Conservation (phyloP, 2,888 invertebrate genomes). For the Drosophila melanocephala region DNA sequence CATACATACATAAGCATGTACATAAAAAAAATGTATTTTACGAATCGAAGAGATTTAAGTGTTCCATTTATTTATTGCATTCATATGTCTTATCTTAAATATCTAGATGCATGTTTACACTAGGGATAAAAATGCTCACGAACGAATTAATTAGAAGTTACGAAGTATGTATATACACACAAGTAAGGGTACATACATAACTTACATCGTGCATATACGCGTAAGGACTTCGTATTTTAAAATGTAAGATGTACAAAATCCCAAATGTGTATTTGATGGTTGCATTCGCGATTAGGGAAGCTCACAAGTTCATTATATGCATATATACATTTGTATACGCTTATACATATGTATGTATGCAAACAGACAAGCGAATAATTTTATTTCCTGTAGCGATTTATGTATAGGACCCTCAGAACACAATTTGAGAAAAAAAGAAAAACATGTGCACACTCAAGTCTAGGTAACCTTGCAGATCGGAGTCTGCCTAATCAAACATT, state of each 20-base stretch:
- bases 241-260: neutral
- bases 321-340: neutral
- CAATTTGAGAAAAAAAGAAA: neutral
- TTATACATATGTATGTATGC: neutral
- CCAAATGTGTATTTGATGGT: conserved; percentile 21
- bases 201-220: neutral
- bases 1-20: conserved; percentile 7
- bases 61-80: neutral
- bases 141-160: neutral
- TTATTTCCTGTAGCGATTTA: too few species aligned
- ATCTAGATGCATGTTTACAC: neutral
- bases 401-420: neutral
- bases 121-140: neutral
- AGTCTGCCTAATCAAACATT: neutral
- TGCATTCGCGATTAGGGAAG: conserved; percentile 14
- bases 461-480: neutral
- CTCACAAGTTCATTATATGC: neutral
- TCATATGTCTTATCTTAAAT: neutral
- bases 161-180: neutral
- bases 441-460: neutral
- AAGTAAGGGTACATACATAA: neutral
- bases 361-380: neutral
- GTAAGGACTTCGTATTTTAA: neutral
- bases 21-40: neutral
- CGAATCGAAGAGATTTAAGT: neutral